These are phyloP conservation scores for Magallana angulata DNA, from an alignment of 1,140 invertebrate species.

Conservation along the genomic window DNA sequence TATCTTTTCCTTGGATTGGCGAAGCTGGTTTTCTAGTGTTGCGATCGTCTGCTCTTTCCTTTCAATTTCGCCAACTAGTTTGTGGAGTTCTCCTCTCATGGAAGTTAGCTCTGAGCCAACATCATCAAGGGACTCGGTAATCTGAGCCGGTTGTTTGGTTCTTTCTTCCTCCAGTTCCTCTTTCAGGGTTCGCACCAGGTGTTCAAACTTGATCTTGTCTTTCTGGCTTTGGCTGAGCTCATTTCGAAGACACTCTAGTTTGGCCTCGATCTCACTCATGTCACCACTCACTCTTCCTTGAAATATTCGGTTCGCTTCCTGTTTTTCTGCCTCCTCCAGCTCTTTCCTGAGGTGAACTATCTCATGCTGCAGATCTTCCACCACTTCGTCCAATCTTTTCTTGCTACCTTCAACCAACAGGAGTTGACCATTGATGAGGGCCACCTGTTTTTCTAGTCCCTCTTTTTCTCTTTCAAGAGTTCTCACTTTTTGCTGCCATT, in stretches of 20 bases:
- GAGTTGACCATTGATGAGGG: constrained; percentile 71
- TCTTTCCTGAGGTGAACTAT: constrained; percentile 65
- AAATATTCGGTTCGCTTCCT: constrained; percentile 56
- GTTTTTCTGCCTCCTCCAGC: constrained; percentile 65
- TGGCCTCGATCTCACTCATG: constrained; percentile 60
- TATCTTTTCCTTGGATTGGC: constrained; percentile 61
- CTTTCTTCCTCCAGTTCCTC: constrained; percentile 50
- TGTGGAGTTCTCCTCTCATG: constrained; percentile 71
- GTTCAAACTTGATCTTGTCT: constrained; percentile 66
- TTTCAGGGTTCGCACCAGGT: constrained; percentile 66
- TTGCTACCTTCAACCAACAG: constrained; percentile 72
- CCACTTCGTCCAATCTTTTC: constrained; percentile 68
- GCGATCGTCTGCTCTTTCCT: constrained; percentile 72
- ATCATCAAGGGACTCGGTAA: constrained; percentile 70
- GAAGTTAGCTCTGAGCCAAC: constrained; percentile 70
- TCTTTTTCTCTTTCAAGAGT: constrained; percentile 67
- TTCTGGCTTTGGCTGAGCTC: constrained; percentile 66
- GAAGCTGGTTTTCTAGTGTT: constrained; percentile 69
- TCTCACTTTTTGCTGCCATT: constrained; percentile 51
- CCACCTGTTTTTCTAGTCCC: constrained; percentile 71
- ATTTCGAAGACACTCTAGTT: constrained; percentile 65
- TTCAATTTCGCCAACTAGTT: constrained; percentile 71
- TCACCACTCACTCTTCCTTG: constrained; percentile 59
- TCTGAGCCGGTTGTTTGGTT: background rate
- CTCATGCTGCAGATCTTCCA: constrained; percentile 65